These are phyloP conservation scores for Laupala kohalensis DNA, from an alignment of 1,140 invertebrate genomes.

Conservation along the genomic window DNA sequence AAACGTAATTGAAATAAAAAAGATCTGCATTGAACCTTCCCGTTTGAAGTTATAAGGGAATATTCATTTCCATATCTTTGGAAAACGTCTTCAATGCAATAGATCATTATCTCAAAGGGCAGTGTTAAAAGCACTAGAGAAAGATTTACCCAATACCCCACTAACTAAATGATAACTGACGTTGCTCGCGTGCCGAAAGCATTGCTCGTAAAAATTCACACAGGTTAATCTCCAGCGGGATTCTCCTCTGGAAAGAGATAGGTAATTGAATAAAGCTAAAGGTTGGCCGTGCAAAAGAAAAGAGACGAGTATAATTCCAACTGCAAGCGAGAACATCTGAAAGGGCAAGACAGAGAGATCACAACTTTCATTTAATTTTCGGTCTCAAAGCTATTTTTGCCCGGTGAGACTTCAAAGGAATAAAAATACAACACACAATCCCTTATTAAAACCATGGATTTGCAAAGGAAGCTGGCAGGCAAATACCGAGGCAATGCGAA, in stretches of 20 bases:
- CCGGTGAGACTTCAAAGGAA: not conserved
- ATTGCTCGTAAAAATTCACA: not conserved
- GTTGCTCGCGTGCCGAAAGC: not conserved
- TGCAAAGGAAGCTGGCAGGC: no score
- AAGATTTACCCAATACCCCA: not conserved
- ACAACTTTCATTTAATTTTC: not conserved
- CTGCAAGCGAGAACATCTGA: not conserved
- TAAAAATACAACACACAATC: not conserved
- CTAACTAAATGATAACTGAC: not conserved
- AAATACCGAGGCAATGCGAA: no score
- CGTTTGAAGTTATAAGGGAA: no score
- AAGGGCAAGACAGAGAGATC: not conserved
- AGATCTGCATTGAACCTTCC: no score
- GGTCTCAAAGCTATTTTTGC: not conserved
- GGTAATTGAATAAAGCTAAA: not conserved
- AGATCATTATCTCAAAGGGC: no score
- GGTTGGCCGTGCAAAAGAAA: not conserved
- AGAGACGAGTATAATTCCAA: not conserved
- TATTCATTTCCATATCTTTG: no score
- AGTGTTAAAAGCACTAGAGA: not conserved
- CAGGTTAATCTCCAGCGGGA: not conserved
- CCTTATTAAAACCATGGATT: not conserved
- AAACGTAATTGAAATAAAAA: no score
- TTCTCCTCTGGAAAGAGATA: not conserved
- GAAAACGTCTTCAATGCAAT: no score